Evolutionary conservation across 2,797 vertebrate genomes (phyloP), one percentile per base, ranked within the genome.

Genomic region (Urocyon cinereoargenteus): DNA sequence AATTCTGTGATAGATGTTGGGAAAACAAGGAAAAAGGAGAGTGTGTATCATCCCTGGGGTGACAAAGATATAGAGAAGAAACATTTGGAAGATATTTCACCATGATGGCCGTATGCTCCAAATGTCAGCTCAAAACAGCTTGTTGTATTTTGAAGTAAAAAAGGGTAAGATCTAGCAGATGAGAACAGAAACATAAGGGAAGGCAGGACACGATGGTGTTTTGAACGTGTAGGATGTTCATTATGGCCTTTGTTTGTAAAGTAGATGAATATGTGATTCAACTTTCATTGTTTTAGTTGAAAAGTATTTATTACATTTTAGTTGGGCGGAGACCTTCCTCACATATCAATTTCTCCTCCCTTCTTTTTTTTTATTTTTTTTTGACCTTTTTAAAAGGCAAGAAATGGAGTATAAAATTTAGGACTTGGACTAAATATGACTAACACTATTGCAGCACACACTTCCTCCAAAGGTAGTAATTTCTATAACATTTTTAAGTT

Each of bases 121-220:
- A 97, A 97, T 96, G 97, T 98, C 97, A 97, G 92, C 87, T 92
- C 45, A 1, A 87, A 93, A 66, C 97, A 98, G 96, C 96, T 96
- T 96, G 92, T 53, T 96, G 45, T 95, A 1, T 97, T 98, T 97
- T 95, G 93, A 97, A 95, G 78, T 26, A 84, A 89, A 75, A 86
- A 73, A 87, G 96, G 31, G 64, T 90, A 86, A 82, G 81, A 70
- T 91, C 66, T 96, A 34, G 57, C 92, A 92, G 93, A 85, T 49
- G 68, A 55, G 73, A 91, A 85, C 18, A 72, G 86, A 95, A 91
- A 45, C 95, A 95, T 57, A 94, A 94, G 97, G 97, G n/a, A 70
- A 79, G 51, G 15, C 36, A 57, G 73, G 26, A 70, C 90, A 59
- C 51, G 40, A 16, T 31, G 51, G 53, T n/a, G 87, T 62, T 84